These are phyloP conservation scores for Chascanopsetta lugubris DNA, from an alignment of 2,113 vertebrate genomes.

Conservation along the genomic window DNA sequence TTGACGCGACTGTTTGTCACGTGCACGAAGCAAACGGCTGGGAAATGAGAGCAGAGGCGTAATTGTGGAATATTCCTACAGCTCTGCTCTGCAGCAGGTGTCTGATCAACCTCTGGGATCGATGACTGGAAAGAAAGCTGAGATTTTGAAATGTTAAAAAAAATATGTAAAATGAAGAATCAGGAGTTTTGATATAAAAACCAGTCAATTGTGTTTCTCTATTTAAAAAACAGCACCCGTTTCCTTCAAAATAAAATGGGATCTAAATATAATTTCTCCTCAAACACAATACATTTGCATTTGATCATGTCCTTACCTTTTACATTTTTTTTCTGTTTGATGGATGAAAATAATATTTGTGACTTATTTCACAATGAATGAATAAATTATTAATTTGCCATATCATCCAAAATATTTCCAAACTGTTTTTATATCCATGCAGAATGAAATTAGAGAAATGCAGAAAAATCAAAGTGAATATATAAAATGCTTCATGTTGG, in stretches of 20 bases:
- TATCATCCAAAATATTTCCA: slow-evolving; percentile 11
- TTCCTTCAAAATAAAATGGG: slow-evolving; percentile 11
- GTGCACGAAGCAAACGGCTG: no score
- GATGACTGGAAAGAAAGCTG: background rate
- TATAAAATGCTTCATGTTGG: background rate
- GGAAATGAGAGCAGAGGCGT: no score
- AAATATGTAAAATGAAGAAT: background rate
- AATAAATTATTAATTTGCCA: slow-evolving; percentile 6
- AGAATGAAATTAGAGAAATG: background rate
- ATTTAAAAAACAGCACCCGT: slow-evolving; percentile 31
- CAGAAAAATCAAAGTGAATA: slow-evolving; percentile 17
- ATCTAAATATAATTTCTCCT: background rate
- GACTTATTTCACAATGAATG: slow-evolving; percentile 6
- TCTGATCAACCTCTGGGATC: slow-evolving; percentile 18
- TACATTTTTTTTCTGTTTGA: background rate
- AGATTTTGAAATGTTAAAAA: no score
- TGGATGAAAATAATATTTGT: slow-evolving; percentile 1
- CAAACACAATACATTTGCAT: background rate
- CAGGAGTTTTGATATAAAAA: background rate
- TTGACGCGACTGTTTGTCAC: no score
- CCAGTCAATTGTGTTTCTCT: background rate
- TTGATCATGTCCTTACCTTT: background rate
- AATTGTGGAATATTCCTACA: no score
- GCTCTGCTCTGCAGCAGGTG: slow-evolving; percentile 66
- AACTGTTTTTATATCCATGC: background rate